These are phyloP conservation scores for Lagocephalus sceleratus DNA, from an alignment of 2,797 vertebrate genomes.

Conservation along the genomic window DNA sequence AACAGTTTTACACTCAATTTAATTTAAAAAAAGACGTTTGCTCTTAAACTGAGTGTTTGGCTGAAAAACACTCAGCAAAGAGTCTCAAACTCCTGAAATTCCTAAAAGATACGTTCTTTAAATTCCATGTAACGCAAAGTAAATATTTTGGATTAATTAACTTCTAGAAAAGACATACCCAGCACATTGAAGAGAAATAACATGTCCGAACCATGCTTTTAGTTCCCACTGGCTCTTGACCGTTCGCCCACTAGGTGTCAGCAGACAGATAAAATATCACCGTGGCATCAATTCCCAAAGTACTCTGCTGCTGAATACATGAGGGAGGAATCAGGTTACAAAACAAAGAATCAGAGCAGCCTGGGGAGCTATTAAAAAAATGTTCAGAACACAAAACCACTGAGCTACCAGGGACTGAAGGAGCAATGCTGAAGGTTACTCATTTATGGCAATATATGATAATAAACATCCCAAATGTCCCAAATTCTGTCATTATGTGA, in stretches of 20 bases:
- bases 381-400: constrained; percentile 49
- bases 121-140: too few species aligned
- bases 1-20: too few species aligned
- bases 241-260: constrained; percentile 44
- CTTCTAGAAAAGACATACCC: not conserved
- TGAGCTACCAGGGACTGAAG: constrained; percentile 18
- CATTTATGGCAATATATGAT: too few species aligned
- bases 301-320: constrained; percentile 25
- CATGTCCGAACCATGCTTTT: too few species aligned
- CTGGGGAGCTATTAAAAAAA: constrained; percentile 53
- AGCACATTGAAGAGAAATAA: not conserved
- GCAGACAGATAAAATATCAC: constrained; percentile 28
- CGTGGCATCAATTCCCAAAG: constrained; percentile 23
- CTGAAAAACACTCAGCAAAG: not conserved
- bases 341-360: constrained; percentile 42
- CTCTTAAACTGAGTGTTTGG: too few species aligned
- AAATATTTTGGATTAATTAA: too few species aligned
- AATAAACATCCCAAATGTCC: not conserved
- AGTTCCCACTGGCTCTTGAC: too few species aligned
- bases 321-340: constrained; percentile 35
- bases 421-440: not conserved
- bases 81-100: not conserved
- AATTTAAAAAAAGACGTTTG: too few species aligned
- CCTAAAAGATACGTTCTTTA: too few species aligned
- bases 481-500: not conserved